phyloP scores from a whole-genome alignment of 1,140 invertebrate genomes.

The Subanguina moxae region DNA sequence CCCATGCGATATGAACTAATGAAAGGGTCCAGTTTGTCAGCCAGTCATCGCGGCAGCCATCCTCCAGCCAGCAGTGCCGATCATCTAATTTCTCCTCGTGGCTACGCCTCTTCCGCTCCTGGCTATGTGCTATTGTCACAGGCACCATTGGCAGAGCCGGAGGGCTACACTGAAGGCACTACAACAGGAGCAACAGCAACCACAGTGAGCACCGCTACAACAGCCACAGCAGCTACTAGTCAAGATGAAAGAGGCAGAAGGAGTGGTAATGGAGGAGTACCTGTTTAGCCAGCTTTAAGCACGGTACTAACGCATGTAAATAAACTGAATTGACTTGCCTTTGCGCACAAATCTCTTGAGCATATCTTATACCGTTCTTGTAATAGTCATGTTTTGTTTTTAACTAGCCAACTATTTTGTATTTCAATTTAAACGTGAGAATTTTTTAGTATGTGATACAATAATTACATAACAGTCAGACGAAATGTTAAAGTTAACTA shows the following conservation, averaged over 20 bases:
- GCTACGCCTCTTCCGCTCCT: conserved; percentile 24
- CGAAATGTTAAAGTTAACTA: too few species aligned
- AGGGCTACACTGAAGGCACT: conserved; percentile 15
- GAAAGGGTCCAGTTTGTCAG: conserved; percentile 15
- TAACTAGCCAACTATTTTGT: too few species aligned
- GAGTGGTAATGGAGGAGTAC: background rate
- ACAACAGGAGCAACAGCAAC: background rate
- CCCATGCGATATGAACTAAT: conserved; percentile 47
- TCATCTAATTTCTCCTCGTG: conserved; percentile 19
- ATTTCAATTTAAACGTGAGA: too few species aligned
- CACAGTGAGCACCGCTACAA: conserved; percentile 17
- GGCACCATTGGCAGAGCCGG: conserved; percentile 32
- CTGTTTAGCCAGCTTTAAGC: background rate
- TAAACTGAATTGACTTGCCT: too few species aligned
- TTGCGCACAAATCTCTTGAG: too few species aligned
- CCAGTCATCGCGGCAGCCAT: conserved; percentile 3
- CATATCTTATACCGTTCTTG: too few species aligned
- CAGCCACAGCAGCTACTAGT: conserved; percentile 5
- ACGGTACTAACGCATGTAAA: too few species aligned
- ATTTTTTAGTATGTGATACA: too few species aligned
- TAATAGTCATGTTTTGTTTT: too few species aligned
- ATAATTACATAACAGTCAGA: too few species aligned
- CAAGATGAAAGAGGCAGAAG: background rate
- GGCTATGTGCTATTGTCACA: conserved; percentile 43
- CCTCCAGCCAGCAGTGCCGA: background rate